These are phyloP conservation scores for Lagria hirta DNA, from an alignment of 2,888 invertebrate species.

Conservation along the genomic window DNA sequence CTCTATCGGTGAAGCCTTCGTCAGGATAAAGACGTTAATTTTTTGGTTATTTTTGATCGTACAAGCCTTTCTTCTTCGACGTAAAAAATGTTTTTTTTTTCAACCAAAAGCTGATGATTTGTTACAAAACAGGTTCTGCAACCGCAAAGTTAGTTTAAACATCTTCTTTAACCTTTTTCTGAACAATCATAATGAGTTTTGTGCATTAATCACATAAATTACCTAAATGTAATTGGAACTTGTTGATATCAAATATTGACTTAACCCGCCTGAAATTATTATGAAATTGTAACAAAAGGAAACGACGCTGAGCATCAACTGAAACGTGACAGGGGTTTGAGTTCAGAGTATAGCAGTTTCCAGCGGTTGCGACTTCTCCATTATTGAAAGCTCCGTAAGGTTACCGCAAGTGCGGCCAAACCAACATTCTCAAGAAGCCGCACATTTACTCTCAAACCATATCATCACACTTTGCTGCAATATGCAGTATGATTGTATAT, in stretches of 20 bases:
- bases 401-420: constrained; percentile 21
- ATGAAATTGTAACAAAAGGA: constrained; percentile 24
- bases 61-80: too few species aligned
- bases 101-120: too few species aligned
- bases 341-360: constrained; percentile 23
- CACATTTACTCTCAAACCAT: constrained; percentile 24
- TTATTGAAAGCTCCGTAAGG: constrained; percentile 29
- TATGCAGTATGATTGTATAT: constrained; percentile 29
- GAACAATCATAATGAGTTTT: too few species aligned
- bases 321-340: constrained; percentile 25
- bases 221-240: constrained; percentile 18
- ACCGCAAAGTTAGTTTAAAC: too few species aligned
- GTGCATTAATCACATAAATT: not conserved
- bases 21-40: too few species aligned
- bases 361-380: constrained; percentile 31
- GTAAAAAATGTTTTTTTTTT: too few species aligned
- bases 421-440: constrained; percentile 22
- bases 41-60: too few species aligned
- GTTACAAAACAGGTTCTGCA: too few species aligned
- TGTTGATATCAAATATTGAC: constrained; percentile 28
- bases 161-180: too few species aligned
- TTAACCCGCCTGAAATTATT: constrained; percentile 22
- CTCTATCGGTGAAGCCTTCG: too few species aligned
- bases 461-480: constrained; percentile 35
- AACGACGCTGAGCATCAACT: constrained; percentile 20